Evolutionary conservation across 2,113 vertebrate genomes (phyloP), one percentile per base, ranked within the genome.

Genomic region (Carlito syrichta): DNA sequence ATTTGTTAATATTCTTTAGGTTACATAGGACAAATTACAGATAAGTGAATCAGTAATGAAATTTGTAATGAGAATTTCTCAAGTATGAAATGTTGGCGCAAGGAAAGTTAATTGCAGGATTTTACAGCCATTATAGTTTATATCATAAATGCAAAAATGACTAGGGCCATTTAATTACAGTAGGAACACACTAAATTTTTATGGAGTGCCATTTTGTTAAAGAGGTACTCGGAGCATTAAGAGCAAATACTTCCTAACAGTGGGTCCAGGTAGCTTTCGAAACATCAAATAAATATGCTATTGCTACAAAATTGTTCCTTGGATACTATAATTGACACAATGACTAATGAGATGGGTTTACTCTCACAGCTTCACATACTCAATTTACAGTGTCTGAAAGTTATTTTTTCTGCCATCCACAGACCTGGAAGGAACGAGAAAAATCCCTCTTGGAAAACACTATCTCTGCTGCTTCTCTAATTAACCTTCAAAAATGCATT

Each of bases 31-130:
- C 98, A 99, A 99, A 99, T 99, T 99, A 98, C 98, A 98, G 98
- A 99, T 99, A 99, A 99, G 98, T 99, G 99, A 99, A 98, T 99
- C 98, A 98, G 98, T 98, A 98, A 99, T 99, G 99, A 98, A 99
- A 99, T 99, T 99, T 99, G 98, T 99, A 99, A 99, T 98, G 98
- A 98, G 98, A 98, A 98, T 98, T 99, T 98, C 98, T 99, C 98
- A 98, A 98, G 98, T 99, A 99, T 99, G 99, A 99, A 99, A 99
- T 98, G 98, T 98, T 99, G 99, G 98, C 94, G 1, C 98, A 98
- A 99, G 97, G 97, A 97, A 98, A 98, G 98, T 99, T 99, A 99
- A 99, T 99, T 99, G 98, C 14, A 0, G 98, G 98, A 98, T 99
- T 99, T 99, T 99, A 99, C 98, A 98, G 98, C 98, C 98, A 98